Evolutionary conservation across 2,113 vertebrate species (phyloP).

Genomic region (Panurus biarmicus): DNA sequence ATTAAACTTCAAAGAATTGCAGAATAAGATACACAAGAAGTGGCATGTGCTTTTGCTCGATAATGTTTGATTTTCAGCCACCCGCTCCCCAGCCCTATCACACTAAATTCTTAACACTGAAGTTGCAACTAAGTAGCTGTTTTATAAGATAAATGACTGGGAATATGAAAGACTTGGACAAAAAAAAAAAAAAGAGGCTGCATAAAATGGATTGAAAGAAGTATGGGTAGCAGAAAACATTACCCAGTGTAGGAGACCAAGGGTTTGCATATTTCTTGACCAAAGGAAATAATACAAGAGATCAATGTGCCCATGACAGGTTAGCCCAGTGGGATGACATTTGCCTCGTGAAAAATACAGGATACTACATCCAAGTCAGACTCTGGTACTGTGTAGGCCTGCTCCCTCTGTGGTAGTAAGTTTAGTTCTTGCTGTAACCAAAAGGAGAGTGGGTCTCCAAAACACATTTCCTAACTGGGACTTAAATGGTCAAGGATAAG

Average conservation of each 20-base stretch:
- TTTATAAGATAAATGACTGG: slow-evolving; percentile 56
- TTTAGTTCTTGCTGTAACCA: neutral
- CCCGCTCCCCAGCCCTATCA: neutral
- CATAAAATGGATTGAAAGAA: slow-evolving; percentile 38
- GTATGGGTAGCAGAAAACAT: neutral
- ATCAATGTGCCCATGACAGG: neutral
- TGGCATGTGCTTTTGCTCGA: slow-evolving; percentile 54
- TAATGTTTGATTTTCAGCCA: slow-evolving; percentile 56
- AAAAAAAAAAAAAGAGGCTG: neutral
- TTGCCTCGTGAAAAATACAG: neutral
- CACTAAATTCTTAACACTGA: slow-evolving; percentile 55
- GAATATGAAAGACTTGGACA: slow-evolving; percentile 6
- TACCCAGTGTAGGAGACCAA: neutral
- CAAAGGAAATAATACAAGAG: neutral
- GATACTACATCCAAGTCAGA: neutral
- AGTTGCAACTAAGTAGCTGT: slow-evolving; percentile 55
- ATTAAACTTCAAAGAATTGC: slow-evolving; percentile 71
- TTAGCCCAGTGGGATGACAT: neutral
- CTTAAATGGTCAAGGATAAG: neutral
- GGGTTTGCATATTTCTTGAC: slow-evolving; percentile 25
- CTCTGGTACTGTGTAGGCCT: neutral
- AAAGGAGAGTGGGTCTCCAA: neutral
- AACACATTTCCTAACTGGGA: neutral
- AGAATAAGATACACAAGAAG: slow-evolving; percentile 61
- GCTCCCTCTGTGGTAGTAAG: neutral